A percentile compares a stretch with the other conserved stretches of the same genome.
Evolutionary conservation across 2,113 vertebrate species (phyloP).

Genomic region (Romanogobio albipinnatus): DNA sequence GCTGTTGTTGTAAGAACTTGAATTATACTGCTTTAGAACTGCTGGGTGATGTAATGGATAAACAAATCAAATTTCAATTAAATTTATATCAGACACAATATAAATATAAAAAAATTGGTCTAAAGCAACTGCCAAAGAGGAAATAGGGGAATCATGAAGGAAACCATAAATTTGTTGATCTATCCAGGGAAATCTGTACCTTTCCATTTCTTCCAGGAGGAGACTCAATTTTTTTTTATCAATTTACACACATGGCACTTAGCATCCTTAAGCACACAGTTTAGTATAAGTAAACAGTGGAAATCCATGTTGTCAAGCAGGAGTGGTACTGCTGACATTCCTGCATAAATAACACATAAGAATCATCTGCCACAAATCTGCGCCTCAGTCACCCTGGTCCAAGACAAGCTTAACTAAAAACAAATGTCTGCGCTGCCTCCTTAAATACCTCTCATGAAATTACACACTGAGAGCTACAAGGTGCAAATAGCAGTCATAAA

Average conservation of each 20-base stretch:
- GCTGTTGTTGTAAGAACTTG: background rate
- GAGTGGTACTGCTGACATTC: slow-evolving; percentile 17
- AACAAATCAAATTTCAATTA: slow-evolving; percentile 15
- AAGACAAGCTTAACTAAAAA: slow-evolving; percentile 48
- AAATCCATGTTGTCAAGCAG: background rate
- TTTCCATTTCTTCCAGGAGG: background rate
- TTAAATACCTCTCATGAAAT: slow-evolving; percentile 76
- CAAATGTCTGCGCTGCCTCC: slow-evolving; percentile 65
- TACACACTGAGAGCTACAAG: slow-evolving; percentile 70
- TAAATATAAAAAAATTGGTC: slow-evolving; percentile 11
- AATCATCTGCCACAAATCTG: slow-evolving; percentile 38
- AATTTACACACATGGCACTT: background rate
- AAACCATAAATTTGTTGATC: slow-evolving; percentile 1
- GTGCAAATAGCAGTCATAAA: slow-evolving; percentile 81
- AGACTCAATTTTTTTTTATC: too few relatives aligned
- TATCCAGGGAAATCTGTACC: slow-evolving; percentile 1
- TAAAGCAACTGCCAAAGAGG: background rate
- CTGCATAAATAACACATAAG: slow-evolving; percentile 15
- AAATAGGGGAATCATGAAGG: background rate
- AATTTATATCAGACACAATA: slow-evolving; percentile 13
- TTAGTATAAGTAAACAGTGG: slow-evolving; percentile 4
- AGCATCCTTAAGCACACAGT: background rate
- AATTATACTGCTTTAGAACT: slow-evolving; percentile 1
- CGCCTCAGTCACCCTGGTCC: slow-evolving; percentile 1
- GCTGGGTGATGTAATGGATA: slow-evolving; percentile 13